Conservation (phyloP, 2,888 invertebrate genomes). For the Temnothorax rugatulus region DNA sequence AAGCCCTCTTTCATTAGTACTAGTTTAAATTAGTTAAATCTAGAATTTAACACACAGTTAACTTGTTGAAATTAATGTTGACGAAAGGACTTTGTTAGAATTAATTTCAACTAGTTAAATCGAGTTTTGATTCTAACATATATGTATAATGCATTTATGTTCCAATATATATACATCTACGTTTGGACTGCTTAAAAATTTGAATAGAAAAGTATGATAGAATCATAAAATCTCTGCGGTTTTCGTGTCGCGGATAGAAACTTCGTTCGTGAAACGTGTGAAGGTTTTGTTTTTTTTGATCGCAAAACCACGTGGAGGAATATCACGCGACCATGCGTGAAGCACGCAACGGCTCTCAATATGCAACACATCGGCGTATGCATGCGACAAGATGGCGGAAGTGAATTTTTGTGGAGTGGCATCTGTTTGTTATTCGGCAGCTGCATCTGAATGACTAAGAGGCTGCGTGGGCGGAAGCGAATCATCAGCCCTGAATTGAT, state of each 20-base stretch:
- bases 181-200: neutral
- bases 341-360: slow-evolving; percentile 17
- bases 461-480: slow-evolving; percentile 70
- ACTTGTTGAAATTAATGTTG: neutral
- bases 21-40: neutral
- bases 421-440: slow-evolving; percentile 57
- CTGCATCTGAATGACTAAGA: slow-evolving; percentile 67
- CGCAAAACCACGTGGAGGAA: slow-evolving; percentile 18
- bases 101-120: slow-evolving; percentile 1
- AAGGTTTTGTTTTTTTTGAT: neutral
- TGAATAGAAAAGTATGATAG: neutral
- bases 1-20: neutral
- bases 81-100: neutral
- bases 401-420: slow-evolving; percentile 43
- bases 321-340: slow-evolving; percentile 8
- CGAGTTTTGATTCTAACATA: neutral
- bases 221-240: neutral
- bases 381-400: slow-evolving; percentile 48
- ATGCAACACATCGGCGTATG: slow-evolving; percentile 32
- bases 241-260: neutral
- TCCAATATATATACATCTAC: too few relatives aligned
- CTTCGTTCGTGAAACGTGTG: neutral
- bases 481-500: slow-evolving; percentile 74
- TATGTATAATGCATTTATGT: too few relatives aligned
- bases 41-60: neutral